Conservation (phyloP, 2,888 invertebrate genomes). For the Raillietiella orientalis region DNA sequence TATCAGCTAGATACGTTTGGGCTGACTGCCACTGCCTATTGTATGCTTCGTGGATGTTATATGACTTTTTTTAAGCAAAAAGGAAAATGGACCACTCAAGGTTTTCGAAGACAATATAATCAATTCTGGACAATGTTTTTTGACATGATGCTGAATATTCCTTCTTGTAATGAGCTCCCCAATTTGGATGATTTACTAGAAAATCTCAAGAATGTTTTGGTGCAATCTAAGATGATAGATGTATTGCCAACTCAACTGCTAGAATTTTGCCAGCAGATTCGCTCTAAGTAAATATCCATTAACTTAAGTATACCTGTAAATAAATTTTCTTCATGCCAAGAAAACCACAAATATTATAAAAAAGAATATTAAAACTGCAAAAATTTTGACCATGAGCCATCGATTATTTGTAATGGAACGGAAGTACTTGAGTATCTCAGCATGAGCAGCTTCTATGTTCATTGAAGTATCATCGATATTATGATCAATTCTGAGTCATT, state of each 20-base stretch:
- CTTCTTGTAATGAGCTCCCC: conserved; percentile 37
- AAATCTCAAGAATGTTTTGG: conserved; percentile 10
- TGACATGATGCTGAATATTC: conserved; percentile 41
- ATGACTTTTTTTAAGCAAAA: conserved; percentile 37
- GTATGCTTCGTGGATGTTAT: conserved; percentile 55
- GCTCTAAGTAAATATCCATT: no score
- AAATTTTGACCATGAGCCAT: conserved; percentile 97
- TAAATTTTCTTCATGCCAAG: conserved; percentile 45
- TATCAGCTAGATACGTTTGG: conserved; percentile 61
- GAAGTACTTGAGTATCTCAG: conserved; percentile 90
- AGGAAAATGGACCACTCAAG: conserved; percentile 12
- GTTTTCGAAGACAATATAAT: no score
- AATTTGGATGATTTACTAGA: conserved; percentile 18
- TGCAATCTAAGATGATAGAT: no score
- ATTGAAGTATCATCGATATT: conserved; percentile 82
- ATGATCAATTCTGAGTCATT: conserved; percentile 59
- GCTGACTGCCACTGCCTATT: conserved; percentile 54
- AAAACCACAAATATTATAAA: conserved; percentile 97
- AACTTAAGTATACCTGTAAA: no score
- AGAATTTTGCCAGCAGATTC: no score
- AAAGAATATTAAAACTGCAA: conserved; percentile 90
- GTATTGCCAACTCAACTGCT: no score
- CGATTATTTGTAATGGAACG: conserved; percentile 85
- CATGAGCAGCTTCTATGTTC: conserved; percentile 91
- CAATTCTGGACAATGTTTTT: conserved; percentile 60